Percentiles rank a stretch among this genome's conserved stretches.
Evolutionary conservation across 2,888 invertebrate species (phyloP).

Genomic region (Drosophila koepferae): DNA sequence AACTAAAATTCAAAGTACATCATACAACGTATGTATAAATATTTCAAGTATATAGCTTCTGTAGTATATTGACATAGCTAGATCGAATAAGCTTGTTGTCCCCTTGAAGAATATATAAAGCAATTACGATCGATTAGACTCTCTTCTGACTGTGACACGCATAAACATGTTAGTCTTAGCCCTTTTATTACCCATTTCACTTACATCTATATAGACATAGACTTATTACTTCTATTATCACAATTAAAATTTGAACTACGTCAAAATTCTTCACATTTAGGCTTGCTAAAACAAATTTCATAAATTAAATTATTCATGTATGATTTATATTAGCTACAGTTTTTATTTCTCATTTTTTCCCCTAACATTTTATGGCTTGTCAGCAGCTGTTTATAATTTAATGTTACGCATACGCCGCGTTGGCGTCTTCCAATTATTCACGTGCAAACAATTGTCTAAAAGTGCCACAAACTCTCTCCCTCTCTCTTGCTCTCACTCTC

Average conservation of each 20-base stretch:
- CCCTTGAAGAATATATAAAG: no score
- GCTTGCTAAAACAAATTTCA: constrained; percentile 1
- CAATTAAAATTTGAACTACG: background rate
- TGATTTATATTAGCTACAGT: constrained; percentile 37
- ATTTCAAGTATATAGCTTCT: no score
- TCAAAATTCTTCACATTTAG: background rate
- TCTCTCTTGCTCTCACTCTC: no score
- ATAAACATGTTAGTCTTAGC: no score
- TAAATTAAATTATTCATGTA: constrained; percentile 21
- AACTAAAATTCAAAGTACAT: no score
- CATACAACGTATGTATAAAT: no score
- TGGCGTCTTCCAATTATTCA: constrained; percentile 38
- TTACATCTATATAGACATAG: background rate
- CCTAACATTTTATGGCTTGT: constrained; percentile 40
- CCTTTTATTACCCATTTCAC: no score
- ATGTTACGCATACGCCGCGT: constrained; percentile 50
- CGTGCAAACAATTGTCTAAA: constrained; percentile 47
- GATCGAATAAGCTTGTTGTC: no score
- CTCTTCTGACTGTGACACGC: no score
- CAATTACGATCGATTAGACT: no score
- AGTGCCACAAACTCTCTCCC: constrained; percentile 5
- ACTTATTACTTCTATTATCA: background rate
- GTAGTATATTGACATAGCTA: no score
- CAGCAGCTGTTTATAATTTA: constrained; percentile 63
- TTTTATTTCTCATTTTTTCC: constrained; percentile 9